Percentiles rank a stretch among this genome's conserved stretches.
These are phyloP conservation scores for Tryphoninae sp. DNA, from an alignment of 2,888 invertebrate species.

Conservation along the genomic window DNA sequence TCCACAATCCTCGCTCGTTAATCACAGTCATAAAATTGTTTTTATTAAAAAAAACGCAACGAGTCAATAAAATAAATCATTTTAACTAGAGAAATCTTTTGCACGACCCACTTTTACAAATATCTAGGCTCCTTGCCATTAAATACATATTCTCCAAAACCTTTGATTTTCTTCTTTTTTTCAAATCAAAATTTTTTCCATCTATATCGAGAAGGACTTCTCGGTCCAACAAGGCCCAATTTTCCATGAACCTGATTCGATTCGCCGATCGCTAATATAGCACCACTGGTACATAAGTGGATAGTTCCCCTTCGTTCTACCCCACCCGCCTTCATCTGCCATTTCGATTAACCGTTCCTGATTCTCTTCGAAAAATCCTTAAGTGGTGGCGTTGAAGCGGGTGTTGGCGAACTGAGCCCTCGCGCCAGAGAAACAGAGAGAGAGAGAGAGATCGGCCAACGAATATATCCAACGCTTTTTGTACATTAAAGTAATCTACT, in stretches of 20 bases:
- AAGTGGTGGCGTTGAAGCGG: constrained; percentile 45
- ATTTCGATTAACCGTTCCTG: constrained; percentile 50
- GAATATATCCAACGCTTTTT: constrained; percentile 50
- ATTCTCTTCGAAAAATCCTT: constrained; percentile 44
- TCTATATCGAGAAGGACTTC: constrained; percentile 14
- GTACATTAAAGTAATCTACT: constrained; percentile 55
- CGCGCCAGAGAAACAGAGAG: constrained; percentile 12
- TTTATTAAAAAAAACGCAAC: too few species aligned
- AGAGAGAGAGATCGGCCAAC: constrained; percentile 37
- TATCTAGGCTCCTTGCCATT: neutral
- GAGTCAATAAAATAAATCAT: too few species aligned
- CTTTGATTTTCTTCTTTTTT: constrained; percentile 6
- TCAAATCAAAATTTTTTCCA: constrained; percentile 29
- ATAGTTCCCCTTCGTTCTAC: constrained; percentile 32
- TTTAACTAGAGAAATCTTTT: too few species aligned
- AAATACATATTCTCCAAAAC: neutral
- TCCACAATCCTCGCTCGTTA: too few species aligned
- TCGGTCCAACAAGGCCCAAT: constrained; percentile 43
- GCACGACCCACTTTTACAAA: neutral
- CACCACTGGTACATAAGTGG: constrained; percentile 53
- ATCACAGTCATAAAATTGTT: too few species aligned
- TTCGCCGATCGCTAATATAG: constrained; percentile 51
- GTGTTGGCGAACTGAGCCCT: constrained; percentile 15
- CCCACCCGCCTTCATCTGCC: constrained; percentile 17
- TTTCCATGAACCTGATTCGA: constrained; percentile 56